Base-by-base conservation (phyloP, 2,113 vertebrate genomes). In the Serinus canaria region DNA sequence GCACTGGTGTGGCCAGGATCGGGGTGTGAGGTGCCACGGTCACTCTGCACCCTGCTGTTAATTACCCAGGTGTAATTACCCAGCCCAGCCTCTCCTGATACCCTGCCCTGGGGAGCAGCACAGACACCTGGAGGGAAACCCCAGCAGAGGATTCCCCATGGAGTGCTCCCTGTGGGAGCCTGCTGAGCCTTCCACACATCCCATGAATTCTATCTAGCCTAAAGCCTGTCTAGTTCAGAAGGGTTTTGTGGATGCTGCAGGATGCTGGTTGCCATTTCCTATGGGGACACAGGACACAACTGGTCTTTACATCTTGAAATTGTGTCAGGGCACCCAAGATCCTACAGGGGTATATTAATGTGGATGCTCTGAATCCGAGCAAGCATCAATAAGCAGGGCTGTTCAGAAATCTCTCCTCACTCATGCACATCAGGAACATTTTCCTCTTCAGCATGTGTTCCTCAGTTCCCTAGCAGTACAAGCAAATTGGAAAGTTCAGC, bases 401-500 rank as follows among this genome's bases (percentile, higher is more conserved):
- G 74, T 60, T 96, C 83, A 90, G 97, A 94, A 87, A 92, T 95
- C 96, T 94, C 83, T 92, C 94, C 75, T 97, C 91, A 96, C 97
- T 98, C 91, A 14, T 92, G 94, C 96, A 92, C 97, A 97, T 97
- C 97, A 96, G 97, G 96, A 96, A 95, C 94, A 2, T 94, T 97
- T 97, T 97, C 96, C 92, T 92, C 91, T 93, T 75, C 64, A 7
- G 97, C 97, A 97, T 98, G 88, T 97, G 97, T 96, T 97, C 94
- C 89, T 96, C 81, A 84, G 77, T 81, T 96, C 97, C 97, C 95
- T 79, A 60, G 96, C 97, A 96, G 89, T 83, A 91, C 93, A 91
- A 97, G 98, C 97, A 97, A 97, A 98, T 97, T 97, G 96, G 93
- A 98, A 97, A 97, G 97, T 98, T 98, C 97, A 98, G 97, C 97